Percentiles rank a stretch among this genome's conserved stretches.
Conservation (phyloP, 2,797 vertebrate species). For the Rhinatrema bivittatum region DNA sequence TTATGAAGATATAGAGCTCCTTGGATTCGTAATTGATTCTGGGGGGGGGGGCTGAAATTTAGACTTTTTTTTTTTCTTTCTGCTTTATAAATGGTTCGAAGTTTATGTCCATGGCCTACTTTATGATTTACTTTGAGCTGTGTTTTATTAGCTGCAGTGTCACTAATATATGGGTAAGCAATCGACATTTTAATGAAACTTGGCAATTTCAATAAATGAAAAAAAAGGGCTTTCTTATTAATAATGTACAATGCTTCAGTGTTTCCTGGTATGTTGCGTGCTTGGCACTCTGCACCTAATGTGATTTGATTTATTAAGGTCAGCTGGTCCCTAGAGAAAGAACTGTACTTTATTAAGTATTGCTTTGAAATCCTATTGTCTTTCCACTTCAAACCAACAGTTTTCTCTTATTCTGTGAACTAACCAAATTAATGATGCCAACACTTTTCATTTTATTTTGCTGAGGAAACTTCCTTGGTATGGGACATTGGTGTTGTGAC, state of each 20-base stretch:
- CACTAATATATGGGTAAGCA: conserved; percentile 14
- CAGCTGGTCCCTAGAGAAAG: conserved; percentile 31
- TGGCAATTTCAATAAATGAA: conserved; percentile 35
- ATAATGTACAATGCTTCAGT: conserved; percentile 21
- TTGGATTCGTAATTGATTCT: no score
- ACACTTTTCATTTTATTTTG: conserved; percentile 23
- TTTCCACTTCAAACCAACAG: conserved; percentile 31
- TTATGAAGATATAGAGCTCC: no score
- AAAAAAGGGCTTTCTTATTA: conserved; percentile 38
- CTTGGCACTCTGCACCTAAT: conserved; percentile 14
- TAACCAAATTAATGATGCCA: conserved; percentile 24
- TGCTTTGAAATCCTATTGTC: conserved; percentile 32
- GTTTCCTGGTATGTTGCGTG: conserved; percentile 26
- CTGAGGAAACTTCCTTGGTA: conserved; percentile 41
- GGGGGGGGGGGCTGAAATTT: no score
- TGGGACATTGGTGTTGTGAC: conserved; percentile 49
- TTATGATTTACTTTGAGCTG: no score
- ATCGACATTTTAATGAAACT: conserved; percentile 23
- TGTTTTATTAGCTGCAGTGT: no score
- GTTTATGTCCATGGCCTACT: no score
- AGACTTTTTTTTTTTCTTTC: no score
- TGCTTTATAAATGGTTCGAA: no score
- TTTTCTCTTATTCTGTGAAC: conserved; percentile 41
- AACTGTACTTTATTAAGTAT: conserved; percentile 31
- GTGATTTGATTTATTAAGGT: conserved; percentile 27